phyloP scores from a whole-genome alignment of 2,113 vertebrate genomes.

The Psammodynastes pulverulentus region DNA sequence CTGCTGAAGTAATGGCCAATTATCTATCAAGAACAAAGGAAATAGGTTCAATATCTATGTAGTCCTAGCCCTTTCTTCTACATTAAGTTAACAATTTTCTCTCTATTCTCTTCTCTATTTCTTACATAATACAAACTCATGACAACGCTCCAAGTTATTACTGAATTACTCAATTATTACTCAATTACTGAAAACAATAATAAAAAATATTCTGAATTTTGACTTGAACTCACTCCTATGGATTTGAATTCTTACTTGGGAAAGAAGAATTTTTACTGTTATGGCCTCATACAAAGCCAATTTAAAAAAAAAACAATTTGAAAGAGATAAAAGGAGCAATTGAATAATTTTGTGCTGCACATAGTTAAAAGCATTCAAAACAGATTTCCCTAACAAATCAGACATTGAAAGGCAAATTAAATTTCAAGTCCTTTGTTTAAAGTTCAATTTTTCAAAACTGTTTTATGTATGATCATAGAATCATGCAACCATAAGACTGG shows the following conservation, averaged over 20 bases:
- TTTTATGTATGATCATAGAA: neutral
- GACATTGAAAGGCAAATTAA: neutral
- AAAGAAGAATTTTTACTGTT: neutral
- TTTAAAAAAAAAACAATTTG: conserved; percentile 19
- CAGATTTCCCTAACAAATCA: conserved; percentile 20
- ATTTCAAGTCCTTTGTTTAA: conserved; percentile 1
- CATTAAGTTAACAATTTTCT: neutral
- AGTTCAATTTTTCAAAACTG: conserved; percentile 5
- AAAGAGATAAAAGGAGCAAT: conserved; percentile 6
- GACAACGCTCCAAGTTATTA: neutral
- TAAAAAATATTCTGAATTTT: neutral
- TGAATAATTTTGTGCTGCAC: neutral
- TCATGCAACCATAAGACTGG: neutral
- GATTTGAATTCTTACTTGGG: neutral
- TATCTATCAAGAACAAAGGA: neutral
- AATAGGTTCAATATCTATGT: neutral
- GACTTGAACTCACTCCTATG: neutral
- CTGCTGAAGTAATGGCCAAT: neutral
- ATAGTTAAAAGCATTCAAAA: conserved; percentile 1
- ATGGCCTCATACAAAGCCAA: neutral
- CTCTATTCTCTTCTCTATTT: neutral
- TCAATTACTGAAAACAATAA: neutral
- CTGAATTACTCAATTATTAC: too few species aligned
- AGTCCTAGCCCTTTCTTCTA: neutral
- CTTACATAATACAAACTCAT: neutral